Conservation (phyloP, 2,888 invertebrate genomes). For the Amiota mariae region DNA sequence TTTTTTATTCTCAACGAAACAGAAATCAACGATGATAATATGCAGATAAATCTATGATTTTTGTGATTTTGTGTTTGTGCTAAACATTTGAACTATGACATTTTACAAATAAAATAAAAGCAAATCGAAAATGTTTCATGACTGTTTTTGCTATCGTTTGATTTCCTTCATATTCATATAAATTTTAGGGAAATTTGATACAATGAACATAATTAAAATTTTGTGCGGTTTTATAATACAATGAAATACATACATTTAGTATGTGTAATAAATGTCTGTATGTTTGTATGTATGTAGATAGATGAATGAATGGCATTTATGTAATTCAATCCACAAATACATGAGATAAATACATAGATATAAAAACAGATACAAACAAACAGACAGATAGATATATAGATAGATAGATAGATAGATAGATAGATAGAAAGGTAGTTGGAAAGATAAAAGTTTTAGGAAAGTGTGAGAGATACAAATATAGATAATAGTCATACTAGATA, state of each 20-base stretch:
- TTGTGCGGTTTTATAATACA: neutral
- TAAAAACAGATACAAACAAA: constrained; percentile 6
- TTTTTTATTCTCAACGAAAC: too few species aligned
- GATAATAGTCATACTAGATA: constrained; percentile 5
- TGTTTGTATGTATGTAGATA: too few species aligned
- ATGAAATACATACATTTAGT: neutral
- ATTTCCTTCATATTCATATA: too few species aligned
- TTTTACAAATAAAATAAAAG: neutral
- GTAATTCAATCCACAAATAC: neutral
- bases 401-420: neutral
- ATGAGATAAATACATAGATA: neutral
- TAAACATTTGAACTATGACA: constrained; percentile 23
- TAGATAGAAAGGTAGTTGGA: neutral
- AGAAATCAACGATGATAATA: too few species aligned
- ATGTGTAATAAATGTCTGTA: neutral
- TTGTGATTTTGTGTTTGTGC: too few species aligned
- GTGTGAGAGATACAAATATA: neutral
- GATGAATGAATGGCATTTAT: neutral
- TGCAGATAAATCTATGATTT: too few species aligned
- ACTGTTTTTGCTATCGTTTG: too few species aligned
- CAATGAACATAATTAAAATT: constrained; percentile 29
- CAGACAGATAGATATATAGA: too few species aligned
- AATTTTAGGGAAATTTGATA: neutral
- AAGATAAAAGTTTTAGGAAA: too few species aligned
- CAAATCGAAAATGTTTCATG: too few species aligned